Evolutionary conservation across 2,888 invertebrate genomes (phyloP).

Genomic region (Desoria tigrina): DNA sequence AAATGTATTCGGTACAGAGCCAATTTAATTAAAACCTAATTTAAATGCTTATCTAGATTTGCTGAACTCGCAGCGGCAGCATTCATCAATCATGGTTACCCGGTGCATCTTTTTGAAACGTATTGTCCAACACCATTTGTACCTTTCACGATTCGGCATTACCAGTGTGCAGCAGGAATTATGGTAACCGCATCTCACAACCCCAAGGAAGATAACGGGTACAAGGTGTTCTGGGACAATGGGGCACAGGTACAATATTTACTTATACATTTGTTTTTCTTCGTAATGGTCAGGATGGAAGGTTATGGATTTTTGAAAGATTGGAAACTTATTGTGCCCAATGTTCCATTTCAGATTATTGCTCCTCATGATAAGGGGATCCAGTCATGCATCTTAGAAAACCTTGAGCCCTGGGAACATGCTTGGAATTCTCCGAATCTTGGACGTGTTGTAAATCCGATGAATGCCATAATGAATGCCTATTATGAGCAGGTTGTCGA

Average conservation of each 20-base stretch:
- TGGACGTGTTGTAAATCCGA: conserved; percentile 70
- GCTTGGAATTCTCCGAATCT: conserved; percentile 74
- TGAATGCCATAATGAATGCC: conserved; percentile 64
- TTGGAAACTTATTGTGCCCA: no score
- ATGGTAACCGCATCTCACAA: conserved; percentile 97
- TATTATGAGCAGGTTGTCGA: conserved; percentile 15
- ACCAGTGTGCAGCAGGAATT: conserved; percentile 77
- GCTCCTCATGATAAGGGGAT: conserved; percentile 88
- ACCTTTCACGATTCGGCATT: conserved; percentile 76
- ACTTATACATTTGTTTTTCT: no score
- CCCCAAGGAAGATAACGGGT: conserved; percentile 93
- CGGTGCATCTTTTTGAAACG: conserved; percentile 76
- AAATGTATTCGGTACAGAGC: background rate
- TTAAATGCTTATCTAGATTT: conserved; percentile 68
- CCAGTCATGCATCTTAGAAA: conserved; percentile 72
- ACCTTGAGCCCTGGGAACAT: conserved; percentile 72
- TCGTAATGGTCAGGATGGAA: no score
- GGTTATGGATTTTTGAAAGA: no score
- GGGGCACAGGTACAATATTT: conserved; percentile 70
- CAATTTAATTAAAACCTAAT: background rate
- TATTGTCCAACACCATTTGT: conserved; percentile 92
- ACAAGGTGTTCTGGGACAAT: conserved; percentile 95
- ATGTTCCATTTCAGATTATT: conserved; percentile 77
- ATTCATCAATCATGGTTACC: conserved; percentile 72
- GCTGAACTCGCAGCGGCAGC: conserved; percentile 84